Conservation (phyloP, 2,888 invertebrate species). For the Ornithoptera alexandrae region DNA sequence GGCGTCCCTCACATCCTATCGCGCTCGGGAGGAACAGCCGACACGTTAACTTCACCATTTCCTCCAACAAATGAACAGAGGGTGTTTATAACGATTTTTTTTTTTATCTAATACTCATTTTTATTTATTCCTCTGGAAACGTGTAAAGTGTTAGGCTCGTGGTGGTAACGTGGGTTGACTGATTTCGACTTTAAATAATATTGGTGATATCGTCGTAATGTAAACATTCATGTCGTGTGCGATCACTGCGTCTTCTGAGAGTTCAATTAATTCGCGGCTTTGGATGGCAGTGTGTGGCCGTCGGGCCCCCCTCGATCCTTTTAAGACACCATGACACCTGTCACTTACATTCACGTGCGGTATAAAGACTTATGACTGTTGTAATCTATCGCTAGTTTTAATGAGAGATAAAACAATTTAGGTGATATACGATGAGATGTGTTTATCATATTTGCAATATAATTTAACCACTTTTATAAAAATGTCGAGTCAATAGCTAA, state of each 20-base stretch:
- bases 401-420: conserved; percentile 21
- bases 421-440: conserved; percentile 17
- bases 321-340: conserved; percentile 1
- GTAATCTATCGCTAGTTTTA: conserved; percentile 25
- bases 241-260: no score
- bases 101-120: no score
- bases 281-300: conserved; percentile 18
- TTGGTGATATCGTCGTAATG: no score
- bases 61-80: no score
- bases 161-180: no score
- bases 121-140: no score
- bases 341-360: conserved; percentile 25
- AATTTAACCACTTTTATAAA: conserved; percentile 9
- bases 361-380: conserved; percentile 27
- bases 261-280: background rate
- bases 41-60: background rate
- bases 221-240: no score
- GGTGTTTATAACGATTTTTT: no score
- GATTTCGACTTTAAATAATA: no score
- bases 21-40: background rate
- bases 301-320: background rate
- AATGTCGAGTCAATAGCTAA: conserved; percentile 2
- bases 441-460: conserved; percentile 19
- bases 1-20: background rate
- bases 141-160: no score